Percentiles rank a stretch among this genome's conserved stretches.
These are phyloP conservation scores for Ptychadena robeensis DNA, from an alignment of 2,797 vertebrate genomes.

Conservation along the genomic window DNA sequence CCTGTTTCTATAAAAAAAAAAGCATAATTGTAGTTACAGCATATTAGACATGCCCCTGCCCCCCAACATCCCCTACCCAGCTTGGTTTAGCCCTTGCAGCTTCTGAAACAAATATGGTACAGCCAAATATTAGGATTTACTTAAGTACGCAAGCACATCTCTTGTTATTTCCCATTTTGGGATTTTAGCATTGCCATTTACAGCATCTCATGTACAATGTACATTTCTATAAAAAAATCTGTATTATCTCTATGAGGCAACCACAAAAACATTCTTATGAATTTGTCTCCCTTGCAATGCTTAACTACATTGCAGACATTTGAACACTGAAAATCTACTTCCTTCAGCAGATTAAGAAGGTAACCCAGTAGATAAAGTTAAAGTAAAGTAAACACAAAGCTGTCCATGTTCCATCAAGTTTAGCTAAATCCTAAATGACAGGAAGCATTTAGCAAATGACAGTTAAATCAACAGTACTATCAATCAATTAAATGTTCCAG, in stretches of 20 bases:
- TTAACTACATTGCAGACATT: not conserved
- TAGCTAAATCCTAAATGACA: conserved; percentile 20
- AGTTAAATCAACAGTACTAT: conserved; percentile 29
- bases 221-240: conserved; percentile 29
- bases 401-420: conserved; percentile 18
- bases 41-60: conserved; percentile 10
- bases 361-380: conserved; percentile 23
- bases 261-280: conserved; percentile 34
- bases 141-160: conserved; percentile 29
- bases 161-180: not conserved
- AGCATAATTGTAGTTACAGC: conserved; percentile 25
- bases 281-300: conserved; percentile 19
- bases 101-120: conserved; percentile 41
- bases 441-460: conserved; percentile 38
- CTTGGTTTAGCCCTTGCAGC: conserved; percentile 46
- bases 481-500: conserved; percentile 37
- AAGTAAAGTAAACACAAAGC: conserved; percentile 38
- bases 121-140: conserved; percentile 21
- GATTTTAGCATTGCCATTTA: conserved; percentile 20
- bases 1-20: conserved; percentile 17
- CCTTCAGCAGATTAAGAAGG: conserved; percentile 3
- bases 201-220: conserved; percentile 36
- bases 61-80: conserved; percentile 2
- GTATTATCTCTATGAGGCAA: conserved; percentile 4
- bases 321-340: conserved; percentile 10